Evolutionary conservation across 2,113 vertebrate species (phyloP).

Genomic region (Laticauda colubrina): DNA sequence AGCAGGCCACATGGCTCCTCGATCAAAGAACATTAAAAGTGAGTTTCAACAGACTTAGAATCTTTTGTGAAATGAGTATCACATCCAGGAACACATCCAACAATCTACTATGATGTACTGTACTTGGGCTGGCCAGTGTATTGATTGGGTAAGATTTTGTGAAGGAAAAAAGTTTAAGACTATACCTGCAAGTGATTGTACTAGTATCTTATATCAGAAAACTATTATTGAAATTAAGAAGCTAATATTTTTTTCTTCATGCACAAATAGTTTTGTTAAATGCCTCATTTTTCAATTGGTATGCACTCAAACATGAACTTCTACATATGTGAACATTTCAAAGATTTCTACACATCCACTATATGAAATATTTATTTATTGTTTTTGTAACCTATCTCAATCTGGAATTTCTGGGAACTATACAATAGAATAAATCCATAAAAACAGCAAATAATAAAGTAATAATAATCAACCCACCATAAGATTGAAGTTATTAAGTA

Average conservation of each 20-base stretch:
- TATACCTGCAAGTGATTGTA: background rate
- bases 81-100: background rate
- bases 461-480: background rate
- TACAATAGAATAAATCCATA: background rate
- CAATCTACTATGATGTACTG: background rate
- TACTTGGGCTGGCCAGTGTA: background rate
- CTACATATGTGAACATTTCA: background rate
- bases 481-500: background rate
- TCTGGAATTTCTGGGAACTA: background rate
- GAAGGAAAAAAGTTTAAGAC: background rate
- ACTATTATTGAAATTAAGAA: background rate
- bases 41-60: background rate
- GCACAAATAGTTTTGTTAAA: background rate
- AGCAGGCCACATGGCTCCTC: no score
- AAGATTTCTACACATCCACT: background rate
- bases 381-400: background rate
- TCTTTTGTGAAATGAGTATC: background rate
- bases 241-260: background rate
- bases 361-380: background rate
- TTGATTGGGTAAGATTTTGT: background rate
- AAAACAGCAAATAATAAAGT: background rate
- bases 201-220: background rate
- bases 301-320: background rate
- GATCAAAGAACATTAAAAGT: background rate
- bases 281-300: background rate